phyloP scores from a whole-genome alignment of 2,797 vertebrate species.

The Zenarchopterus dispar region DNA sequence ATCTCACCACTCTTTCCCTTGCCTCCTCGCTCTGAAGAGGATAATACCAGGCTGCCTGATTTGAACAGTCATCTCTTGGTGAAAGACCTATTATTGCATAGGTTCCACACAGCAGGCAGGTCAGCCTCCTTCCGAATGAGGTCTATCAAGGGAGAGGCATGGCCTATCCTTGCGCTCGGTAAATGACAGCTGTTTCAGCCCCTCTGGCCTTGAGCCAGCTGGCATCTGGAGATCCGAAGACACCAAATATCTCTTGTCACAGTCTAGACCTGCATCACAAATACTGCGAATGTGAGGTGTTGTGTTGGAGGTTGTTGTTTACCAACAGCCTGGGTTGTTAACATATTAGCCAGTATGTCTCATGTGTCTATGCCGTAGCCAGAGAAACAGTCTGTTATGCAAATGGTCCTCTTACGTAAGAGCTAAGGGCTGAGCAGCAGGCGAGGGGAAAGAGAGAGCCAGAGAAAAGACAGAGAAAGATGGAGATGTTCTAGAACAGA shows the following conservation, averaged over 20 bases:
- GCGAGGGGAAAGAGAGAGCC: constrained; percentile 48
- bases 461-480: constrained; percentile 37
- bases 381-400: constrained; percentile 78
- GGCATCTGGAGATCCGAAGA: constrained; percentile 53
- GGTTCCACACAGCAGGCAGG: constrained; percentile 72
- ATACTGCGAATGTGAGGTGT: constrained; percentile 45
- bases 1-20: constrained; percentile 31
- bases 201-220: constrained; percentile 65
- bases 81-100: constrained; percentile 74
- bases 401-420: constrained; percentile 77
- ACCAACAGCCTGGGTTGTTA: constrained; percentile 72
- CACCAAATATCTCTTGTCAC: constrained; percentile 37
- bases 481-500: constrained; percentile 62
- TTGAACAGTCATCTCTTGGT: constrained; percentile 71
- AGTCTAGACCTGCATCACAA: constrained; percentile 37
- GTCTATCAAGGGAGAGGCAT: constrained; percentile 49
- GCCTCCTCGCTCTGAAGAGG: constrained; percentile 69
- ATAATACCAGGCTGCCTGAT: constrained; percentile 78
- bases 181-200: constrained; percentile 74
- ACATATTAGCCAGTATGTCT: constrained; percentile 69
- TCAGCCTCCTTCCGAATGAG: constrained; percentile 68
- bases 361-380: constrained; percentile 61
- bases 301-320: constrained; percentile 70
- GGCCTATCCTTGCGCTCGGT: constrained; percentile 34
- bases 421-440: constrained; percentile 64